Conservation (phyloP, 2,888 invertebrate genomes). For the Lasioglossum zephyrum region DNA sequence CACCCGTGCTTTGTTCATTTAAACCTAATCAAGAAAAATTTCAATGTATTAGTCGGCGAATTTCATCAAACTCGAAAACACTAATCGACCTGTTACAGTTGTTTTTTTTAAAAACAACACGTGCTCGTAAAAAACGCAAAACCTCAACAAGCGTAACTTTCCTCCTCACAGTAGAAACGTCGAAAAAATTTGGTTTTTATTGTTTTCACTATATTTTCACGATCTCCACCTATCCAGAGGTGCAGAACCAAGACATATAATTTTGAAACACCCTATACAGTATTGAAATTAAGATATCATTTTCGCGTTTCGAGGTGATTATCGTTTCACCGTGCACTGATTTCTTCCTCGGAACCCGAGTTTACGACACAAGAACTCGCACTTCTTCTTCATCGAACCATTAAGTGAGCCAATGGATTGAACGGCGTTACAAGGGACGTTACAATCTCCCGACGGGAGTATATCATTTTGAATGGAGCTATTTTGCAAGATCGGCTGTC, state of each 20-base stretch:
- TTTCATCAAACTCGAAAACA: background rate
- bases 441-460: constrained; percentile 4
- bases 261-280: background rate
- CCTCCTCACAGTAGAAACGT: no score
- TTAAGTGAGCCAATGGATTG: background rate
- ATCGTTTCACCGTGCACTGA: background rate
- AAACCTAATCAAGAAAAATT: background rate
- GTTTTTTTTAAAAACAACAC: no score
- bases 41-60: background rate
- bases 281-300: background rate
- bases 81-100: background rate
- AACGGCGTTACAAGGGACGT: background rate
- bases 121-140: no score
- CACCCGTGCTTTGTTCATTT: background rate
- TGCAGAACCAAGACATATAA: no score
- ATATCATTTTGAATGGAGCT: background rate
- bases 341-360: background rate
- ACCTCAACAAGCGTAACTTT: no score
- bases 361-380: background rate
- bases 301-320: background rate
- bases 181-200: no score
- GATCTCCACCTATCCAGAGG: no score
- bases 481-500: background rate
- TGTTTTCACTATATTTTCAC: no score
- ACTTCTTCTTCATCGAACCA: background rate